These are phyloP conservation scores for Diplazon laetatorius DNA, from an alignment of 2,888 invertebrate genomes.

Conservation along the genomic window DNA sequence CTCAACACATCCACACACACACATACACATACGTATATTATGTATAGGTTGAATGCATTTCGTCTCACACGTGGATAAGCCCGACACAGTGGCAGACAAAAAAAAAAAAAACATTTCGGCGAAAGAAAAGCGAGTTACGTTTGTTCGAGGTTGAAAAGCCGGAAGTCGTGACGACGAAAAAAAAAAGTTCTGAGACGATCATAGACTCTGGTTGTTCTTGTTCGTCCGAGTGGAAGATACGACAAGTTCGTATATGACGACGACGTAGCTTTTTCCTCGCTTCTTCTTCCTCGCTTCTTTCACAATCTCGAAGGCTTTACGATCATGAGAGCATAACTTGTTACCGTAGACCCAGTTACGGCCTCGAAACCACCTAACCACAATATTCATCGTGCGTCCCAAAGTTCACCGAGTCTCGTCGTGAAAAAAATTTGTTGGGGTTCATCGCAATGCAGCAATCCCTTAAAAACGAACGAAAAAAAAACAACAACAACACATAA, in stretches of 20 bases:
- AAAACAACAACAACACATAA: too few species aligned
- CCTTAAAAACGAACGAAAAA: too few species aligned
- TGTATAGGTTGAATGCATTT: constrained; percentile 34
- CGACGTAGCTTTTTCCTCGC: constrained; percentile 41
- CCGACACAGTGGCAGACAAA: constrained; percentile 19
- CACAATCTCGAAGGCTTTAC: constrained; percentile 41
- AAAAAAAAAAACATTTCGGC: constrained; percentile 24
- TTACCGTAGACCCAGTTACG: constrained; percentile 38
- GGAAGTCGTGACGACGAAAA: constrained; percentile 25
- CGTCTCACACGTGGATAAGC: constrained; percentile 31
- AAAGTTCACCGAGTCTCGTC: constrained; percentile 1
- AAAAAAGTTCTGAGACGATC: constrained; percentile 43
- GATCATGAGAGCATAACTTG: constrained; percentile 52
- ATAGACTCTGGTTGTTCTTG: constrained; percentile 58
- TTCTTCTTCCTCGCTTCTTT: constrained; percentile 13
- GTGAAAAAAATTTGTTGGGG: background rate
- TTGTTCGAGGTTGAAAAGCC: constrained; percentile 39
- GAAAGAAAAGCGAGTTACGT: constrained; percentile 41
- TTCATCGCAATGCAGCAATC: too few species aligned
- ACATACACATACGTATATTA: background rate
- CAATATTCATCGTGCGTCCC: background rate
- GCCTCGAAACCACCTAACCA: constrained; percentile 49
- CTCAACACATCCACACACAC: too few species aligned
- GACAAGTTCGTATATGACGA: constrained; percentile 57
- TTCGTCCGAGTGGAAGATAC: constrained; percentile 45